Conservation (phyloP, 2,113 vertebrate genomes). For the Chionomys nivalis region DNA sequence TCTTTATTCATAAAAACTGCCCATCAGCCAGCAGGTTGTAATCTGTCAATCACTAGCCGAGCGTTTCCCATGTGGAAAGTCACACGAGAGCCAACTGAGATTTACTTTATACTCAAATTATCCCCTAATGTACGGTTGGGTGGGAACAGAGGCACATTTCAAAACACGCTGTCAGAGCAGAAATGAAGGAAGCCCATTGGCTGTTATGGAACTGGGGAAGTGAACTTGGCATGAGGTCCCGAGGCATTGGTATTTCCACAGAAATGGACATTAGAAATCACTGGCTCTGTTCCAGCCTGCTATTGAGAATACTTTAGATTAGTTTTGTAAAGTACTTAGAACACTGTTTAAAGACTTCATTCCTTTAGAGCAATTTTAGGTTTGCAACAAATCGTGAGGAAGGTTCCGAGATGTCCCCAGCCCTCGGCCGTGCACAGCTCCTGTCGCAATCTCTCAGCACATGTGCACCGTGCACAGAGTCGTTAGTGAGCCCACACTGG, state of each 20-base stretch:
- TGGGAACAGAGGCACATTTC: neutral
- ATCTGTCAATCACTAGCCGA: neutral
- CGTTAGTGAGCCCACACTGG: fast-evolving
- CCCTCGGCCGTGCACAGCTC: neutral
- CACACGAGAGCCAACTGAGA: neutral
- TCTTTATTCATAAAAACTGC: neutral
- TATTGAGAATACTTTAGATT: neutral
- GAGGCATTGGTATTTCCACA: neutral
- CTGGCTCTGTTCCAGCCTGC: neutral
- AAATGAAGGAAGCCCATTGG: neutral
- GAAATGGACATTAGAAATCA: neutral
- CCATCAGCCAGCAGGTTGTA: neutral
- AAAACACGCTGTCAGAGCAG: neutral
- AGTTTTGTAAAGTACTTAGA: neutral
- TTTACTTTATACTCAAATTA: neutral
- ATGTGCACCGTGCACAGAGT: fast-evolving
- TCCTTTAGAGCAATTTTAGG: neutral
- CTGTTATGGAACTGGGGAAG: neutral
- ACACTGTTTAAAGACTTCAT: neutral
- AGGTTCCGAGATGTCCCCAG: neutral
- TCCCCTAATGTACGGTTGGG: neutral
- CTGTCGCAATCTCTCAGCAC: no score
- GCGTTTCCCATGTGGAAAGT: neutral
- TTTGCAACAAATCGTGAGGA: neutral
- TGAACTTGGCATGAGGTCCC: neutral